Conservation (phyloP, 2,113 vertebrate species). For the Gallinago media region DNA sequence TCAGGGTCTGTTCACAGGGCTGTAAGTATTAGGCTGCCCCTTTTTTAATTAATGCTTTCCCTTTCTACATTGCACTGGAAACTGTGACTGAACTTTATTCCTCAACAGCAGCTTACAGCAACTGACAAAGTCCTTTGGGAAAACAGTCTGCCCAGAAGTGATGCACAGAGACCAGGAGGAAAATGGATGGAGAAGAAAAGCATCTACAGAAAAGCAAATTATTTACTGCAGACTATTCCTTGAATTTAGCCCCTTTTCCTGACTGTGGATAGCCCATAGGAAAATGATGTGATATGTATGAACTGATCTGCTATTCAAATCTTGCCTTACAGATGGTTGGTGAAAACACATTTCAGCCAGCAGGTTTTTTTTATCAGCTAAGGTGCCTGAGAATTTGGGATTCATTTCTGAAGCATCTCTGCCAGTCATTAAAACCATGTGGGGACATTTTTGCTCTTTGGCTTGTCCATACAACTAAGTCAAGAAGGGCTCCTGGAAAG, state of each 20-base stretch:
- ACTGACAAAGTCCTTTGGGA: not conserved
- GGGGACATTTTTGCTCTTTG: not conserved
- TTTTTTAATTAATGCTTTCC: constrained; percentile 44
- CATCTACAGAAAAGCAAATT: not conserved
- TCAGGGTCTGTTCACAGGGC: not conserved
- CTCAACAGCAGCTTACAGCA: not conserved
- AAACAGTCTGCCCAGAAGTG: not conserved
- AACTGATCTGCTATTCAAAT: not conserved
- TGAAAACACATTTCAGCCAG: not conserved
- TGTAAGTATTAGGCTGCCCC: not conserved
- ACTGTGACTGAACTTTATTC: constrained; percentile 12
- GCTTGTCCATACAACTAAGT: not conserved
- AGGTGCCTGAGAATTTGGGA: not conserved
- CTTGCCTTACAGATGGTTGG: not conserved
- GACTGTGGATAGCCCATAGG: not conserved
- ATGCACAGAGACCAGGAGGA: not conserved
- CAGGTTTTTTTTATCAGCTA: not conserved
- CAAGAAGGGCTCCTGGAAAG: not conserved
- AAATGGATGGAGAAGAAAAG: not conserved
- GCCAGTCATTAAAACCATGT: not conserved
- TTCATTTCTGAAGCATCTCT: not conserved
- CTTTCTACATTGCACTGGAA: constrained; percentile 4
- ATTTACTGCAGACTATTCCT: not conserved
- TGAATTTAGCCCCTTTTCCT: not conserved
- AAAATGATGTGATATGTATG: not conserved